Evolutionary conservation across 2,113 vertebrate genomes (phyloP).

Genomic region (Lasiurus cinereus): DNA sequence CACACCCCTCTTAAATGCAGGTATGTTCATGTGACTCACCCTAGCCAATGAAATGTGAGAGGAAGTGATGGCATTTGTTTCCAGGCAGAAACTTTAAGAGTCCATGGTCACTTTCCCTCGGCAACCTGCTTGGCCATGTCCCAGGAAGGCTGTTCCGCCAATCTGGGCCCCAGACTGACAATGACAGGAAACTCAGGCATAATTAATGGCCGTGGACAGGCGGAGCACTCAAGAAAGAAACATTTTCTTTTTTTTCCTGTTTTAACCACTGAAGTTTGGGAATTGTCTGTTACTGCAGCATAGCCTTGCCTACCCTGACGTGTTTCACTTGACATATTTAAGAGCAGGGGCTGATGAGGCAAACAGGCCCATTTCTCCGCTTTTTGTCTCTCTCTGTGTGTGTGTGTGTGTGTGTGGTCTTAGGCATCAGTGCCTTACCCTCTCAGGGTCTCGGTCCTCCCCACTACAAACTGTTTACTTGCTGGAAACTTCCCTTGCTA

Average conservation of each 20-base stretch:
- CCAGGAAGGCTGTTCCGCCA: background rate
- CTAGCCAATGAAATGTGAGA: background rate
- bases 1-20: background rate
- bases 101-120: background rate
- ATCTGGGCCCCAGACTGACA: background rate
- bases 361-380: background rate
- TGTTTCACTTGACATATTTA: background rate
- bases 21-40: background rate
- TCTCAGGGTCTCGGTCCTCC: background rate
- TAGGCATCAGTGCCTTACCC: too few relatives aligned
- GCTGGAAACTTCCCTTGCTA: background rate
- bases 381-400: background rate
- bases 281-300: background rate
- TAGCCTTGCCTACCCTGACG: background rate
- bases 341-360: background rate
- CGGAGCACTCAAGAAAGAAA: background rate
- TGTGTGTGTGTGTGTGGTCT: background rate
- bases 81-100: slow-evolving; percentile 33
- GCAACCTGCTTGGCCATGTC: background rate
- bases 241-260: background rate
- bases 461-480: background rate
- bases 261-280: background rate
- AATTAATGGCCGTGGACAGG: background rate
- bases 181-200: background rate
- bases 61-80: background rate